Conservation (phyloP, 53 echinoderm and acorn worm genomes). For the Paracentrotus lividus region DNA sequence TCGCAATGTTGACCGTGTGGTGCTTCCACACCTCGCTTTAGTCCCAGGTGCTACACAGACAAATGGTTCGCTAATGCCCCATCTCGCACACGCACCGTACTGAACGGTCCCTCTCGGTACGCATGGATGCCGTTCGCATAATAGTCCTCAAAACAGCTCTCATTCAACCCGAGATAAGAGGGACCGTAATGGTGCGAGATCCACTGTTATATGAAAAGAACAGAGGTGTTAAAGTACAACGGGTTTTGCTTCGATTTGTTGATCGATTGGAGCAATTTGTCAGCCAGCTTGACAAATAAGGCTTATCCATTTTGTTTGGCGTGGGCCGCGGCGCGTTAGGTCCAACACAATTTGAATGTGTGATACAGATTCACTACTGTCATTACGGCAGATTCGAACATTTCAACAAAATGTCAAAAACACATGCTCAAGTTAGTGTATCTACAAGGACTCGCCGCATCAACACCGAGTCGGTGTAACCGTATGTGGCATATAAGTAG, state of each 20-base stretch:
- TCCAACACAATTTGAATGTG: conserved; percentile 28
- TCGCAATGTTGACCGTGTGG: conserved; percentile 53
- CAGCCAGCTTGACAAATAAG: conserved; percentile 64
- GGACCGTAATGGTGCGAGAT: conserved; percentile 35
- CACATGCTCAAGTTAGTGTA: conserved; percentile 17
- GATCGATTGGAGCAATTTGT: conserved; percentile 74
- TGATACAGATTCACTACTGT: neutral
- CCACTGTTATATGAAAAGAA: conserved; percentile 52
- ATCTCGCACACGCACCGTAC: conserved; percentile 26
- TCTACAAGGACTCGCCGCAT: neutral
- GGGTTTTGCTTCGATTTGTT: conserved; percentile 69
- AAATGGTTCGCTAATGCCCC: neutral
- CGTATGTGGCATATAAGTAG: neutral
- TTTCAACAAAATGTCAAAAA: conserved; percentile 25
- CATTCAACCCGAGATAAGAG: conserved; percentile 50
- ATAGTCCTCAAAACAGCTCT: conserved; percentile 47
- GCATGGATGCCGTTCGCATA: conserved; percentile 47
- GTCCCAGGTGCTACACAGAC: conserved; percentile 68
- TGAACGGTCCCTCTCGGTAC: conserved; percentile 30
- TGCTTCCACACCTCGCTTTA: conserved; percentile 62
- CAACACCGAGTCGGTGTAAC: neutral
- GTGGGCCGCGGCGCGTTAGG: neutral
- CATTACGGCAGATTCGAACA: neutral
- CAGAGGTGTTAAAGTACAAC: conserved; percentile 70
- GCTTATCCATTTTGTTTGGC: conserved; percentile 49